Base-by-base conservation (phyloP, 2,888 invertebrate species). In the Athetis lepigone region DNA sequence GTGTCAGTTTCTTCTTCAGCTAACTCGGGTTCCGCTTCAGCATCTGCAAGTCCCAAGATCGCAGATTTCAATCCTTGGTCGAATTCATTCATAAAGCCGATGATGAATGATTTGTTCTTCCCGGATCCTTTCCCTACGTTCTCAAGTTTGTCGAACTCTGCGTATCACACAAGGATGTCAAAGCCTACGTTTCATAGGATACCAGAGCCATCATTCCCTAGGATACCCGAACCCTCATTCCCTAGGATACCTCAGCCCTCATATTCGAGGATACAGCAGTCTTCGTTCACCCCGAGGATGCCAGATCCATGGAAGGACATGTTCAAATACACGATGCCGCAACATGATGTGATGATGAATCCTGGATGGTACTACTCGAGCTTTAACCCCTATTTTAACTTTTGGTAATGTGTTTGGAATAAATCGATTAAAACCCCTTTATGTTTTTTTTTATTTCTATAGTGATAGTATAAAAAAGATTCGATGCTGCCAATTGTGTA, bases 1-100 rank as follows among this genome's bases (percentile, higher is more conserved):
- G 85, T 90, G 0, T 81, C 88, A 0, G 88, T 90, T 0, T 84
- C 89, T 0, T 87, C 92, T 0, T 79, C 88, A 16, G 83, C 88
- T 1, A 81, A 81, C 25, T 75, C 83, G 3, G 84, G 86, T 27
- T 83, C 82, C 4, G 71, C 75, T 37, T 69, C 75, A 49, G 80
- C 72, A 0, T 51, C 55, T 9, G 58, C 51, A 3, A 68, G 80
- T 18, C 66, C 63, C 1, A 61, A 50, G 16, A 45, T 65, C 2
- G 60, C 80, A n/a, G 49, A 64, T 43, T 65, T 63, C 1, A 52
- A 77, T 39, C 40, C 70, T 3, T 81, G 83, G 76, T 77, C 80
- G 43, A 51, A 57, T 16, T 62, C 79, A 18, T 62, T 71, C n/a
- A 71, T 79, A 65, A 67, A 75, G 43, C 79, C 80, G 7, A 57